Percentiles rank a stretch among this genome's conserved stretches.
Conservation (phyloP, 2,888 invertebrate species). For the Latrodectus hesperus region DNA sequence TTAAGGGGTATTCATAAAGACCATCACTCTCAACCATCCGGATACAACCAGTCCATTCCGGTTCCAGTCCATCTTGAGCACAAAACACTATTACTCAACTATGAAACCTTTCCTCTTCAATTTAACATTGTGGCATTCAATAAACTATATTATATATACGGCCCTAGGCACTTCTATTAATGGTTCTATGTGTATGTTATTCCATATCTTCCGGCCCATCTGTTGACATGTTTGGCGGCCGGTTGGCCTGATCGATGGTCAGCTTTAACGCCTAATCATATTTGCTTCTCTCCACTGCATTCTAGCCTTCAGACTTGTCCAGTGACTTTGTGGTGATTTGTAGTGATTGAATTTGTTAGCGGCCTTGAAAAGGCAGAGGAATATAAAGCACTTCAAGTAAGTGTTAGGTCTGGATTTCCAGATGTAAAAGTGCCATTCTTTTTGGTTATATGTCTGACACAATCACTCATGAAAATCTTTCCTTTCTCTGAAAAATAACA, state of each 20-base stretch:
- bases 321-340: neutral
- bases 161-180: constrained; percentile 45
- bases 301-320: neutral
- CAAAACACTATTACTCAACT: constrained; percentile 16
- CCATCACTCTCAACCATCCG: constrained; percentile 11
- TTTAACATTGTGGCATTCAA: constrained; percentile 30
- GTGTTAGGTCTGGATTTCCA: too few relatives aligned
- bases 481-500: too few relatives aligned
- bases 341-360: neutral
- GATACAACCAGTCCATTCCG: constrained; percentile 17
- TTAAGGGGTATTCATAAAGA: neutral
- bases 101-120: constrained; percentile 18
- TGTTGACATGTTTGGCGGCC: constrained; percentile 47
- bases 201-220: constrained; percentile 63
- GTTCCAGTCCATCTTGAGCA: constrained; percentile 8
- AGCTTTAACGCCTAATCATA: constrained; percentile 32
- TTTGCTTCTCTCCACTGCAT: constrained; percentile 25
- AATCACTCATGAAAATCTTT: too few relatives aligned
- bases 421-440: too few relatives aligned
- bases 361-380: too few relatives aligned
- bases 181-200: constrained; percentile 42
- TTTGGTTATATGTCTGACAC: too few relatives aligned
- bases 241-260: constrained; percentile 19
- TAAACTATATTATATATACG: constrained; percentile 27
- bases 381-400: too few relatives aligned